Evolutionary conservation across 2,797 vertebrate genomes (phyloP).

Genomic region (Bothrops alternatus): DNA sequence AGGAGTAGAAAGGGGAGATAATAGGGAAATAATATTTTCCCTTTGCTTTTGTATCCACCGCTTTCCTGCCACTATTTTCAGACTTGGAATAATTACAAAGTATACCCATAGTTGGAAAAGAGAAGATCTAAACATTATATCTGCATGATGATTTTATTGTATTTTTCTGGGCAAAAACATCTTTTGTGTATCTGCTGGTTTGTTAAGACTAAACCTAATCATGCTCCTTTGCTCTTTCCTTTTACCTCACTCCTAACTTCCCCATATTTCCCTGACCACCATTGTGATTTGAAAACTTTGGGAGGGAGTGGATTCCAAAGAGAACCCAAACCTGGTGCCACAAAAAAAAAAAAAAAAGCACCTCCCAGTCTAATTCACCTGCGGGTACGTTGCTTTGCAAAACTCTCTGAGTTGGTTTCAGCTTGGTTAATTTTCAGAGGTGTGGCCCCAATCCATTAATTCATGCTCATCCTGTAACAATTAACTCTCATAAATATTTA

Average conservation of each 20-base stretch:
- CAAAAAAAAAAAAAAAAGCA: slow-evolving; percentile 9
- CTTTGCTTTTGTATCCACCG: slow-evolving; percentile 47
- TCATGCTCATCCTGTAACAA: background rate
- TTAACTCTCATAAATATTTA: background rate
- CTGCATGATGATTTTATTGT: slow-evolving; percentile 79
- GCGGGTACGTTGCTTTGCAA: background rate
- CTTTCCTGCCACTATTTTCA: slow-evolving; percentile 40
- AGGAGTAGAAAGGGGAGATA: slow-evolving; percentile 48
- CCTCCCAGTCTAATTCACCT: background rate
- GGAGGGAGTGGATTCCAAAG: slow-evolving; percentile 56
- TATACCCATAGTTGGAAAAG: slow-evolving; percentile 39
- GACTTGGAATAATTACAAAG: slow-evolving; percentile 10
- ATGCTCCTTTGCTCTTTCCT: slow-evolving; percentile 33
- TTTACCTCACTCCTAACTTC: slow-evolving; percentile 38
- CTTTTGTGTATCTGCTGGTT: slow-evolving; percentile 78
- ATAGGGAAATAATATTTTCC: slow-evolving; percentile 38
- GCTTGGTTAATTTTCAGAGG: background rate
- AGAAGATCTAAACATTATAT: slow-evolving; percentile 69
- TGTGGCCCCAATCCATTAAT: background rate
- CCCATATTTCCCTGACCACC: slow-evolving; percentile 35
- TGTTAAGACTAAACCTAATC: slow-evolving; percentile 66
- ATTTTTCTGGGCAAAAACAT: slow-evolving; percentile 81
- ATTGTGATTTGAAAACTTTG: slow-evolving; percentile 62
- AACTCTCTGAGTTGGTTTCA: background rate
- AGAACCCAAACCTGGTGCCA: slow-evolving; percentile 62